A percentile compares a stretch with the other conserved stretches of the same genome.
Evolutionary conservation across 2,113 vertebrate genomes (phyloP).

Genomic region (Tor tambroides): DNA sequence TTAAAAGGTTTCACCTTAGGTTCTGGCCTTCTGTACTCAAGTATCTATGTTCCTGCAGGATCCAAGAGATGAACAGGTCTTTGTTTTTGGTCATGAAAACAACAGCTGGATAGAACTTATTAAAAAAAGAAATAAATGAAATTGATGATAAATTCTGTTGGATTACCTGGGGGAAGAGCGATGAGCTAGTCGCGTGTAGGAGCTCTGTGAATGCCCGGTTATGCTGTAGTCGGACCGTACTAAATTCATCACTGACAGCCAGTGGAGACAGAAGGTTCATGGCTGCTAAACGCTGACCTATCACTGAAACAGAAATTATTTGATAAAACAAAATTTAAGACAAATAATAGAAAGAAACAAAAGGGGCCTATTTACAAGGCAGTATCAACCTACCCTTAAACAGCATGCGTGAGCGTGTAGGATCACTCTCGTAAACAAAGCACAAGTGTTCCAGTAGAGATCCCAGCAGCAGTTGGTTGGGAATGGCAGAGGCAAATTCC

Average conservation of each 20-base stretch:
- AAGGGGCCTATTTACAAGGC: no score
- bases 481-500: conserved; percentile 86
- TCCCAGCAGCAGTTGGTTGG: conserved; percentile 92
- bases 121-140: neutral
- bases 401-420: conserved; percentile 80
- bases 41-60: conserved; percentile 66
- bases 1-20: conserved; percentile 66
- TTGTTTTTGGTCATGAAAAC: neutral
- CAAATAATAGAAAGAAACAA: neutral
- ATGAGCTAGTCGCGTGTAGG: conserved; percentile 76
- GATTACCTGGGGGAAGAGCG: conserved; percentile 74
- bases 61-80: neutral
- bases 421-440: conserved; percentile 88
- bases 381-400: conserved; percentile 83
- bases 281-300: conserved; percentile 87
- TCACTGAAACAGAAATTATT: conserved; percentile 72
- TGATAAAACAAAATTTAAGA: neutral
- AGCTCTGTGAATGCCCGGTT: conserved; percentile 90
- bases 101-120: neutral
- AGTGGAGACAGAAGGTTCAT: conserved; percentile 92
- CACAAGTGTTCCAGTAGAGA: conserved; percentile 94
- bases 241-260: conserved; percentile 93
- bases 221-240: conserved; percentile 91
- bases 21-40: conserved; percentile 59
- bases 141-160: neutral